Evolutionary conservation across 2,797 vertebrate species (phyloP).

Genomic region (Sebastes kiyomatsui): DNA sequence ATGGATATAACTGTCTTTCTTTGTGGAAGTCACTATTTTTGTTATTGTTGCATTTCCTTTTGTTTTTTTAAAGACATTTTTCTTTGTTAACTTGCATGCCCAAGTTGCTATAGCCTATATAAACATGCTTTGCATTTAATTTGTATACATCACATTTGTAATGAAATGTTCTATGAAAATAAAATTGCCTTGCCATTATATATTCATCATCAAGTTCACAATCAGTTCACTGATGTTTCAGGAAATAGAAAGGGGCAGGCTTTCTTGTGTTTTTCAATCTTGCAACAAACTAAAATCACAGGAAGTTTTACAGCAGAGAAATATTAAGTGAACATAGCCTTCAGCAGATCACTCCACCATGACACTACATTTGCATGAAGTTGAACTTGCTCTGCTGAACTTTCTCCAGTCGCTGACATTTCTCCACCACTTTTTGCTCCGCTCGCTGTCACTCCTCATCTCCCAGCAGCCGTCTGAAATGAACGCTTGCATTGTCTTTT

Average conservation of each 20-base stretch:
- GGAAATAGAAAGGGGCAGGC: neutral
- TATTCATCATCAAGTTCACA: neutral
- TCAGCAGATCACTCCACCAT: neutral
- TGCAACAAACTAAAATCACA: neutral
- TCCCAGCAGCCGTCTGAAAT: neutral
- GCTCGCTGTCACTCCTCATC: constrained; percentile 26
- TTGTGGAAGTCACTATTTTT: too few species aligned
- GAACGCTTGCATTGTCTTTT: neutral
- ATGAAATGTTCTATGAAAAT: neutral
- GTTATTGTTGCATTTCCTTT: too few species aligned
- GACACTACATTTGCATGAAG: neutral
- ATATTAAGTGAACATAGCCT: neutral
- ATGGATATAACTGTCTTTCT: too few species aligned
- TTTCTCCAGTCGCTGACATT: neutral
- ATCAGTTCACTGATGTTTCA: neutral
- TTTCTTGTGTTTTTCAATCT: neutral
- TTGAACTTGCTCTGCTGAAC: neutral
- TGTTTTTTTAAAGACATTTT: too few species aligned
- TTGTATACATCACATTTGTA: too few species aligned
- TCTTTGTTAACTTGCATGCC: too few species aligned
- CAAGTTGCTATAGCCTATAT: too few species aligned
- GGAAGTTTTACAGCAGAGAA: neutral
- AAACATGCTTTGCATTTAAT: too few species aligned
- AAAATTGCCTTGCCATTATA: too few species aligned
- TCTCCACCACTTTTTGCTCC: neutral